phyloP scores from a whole-genome alignment of 1,140 invertebrate species.

The Phocides pigmalion region DNA sequence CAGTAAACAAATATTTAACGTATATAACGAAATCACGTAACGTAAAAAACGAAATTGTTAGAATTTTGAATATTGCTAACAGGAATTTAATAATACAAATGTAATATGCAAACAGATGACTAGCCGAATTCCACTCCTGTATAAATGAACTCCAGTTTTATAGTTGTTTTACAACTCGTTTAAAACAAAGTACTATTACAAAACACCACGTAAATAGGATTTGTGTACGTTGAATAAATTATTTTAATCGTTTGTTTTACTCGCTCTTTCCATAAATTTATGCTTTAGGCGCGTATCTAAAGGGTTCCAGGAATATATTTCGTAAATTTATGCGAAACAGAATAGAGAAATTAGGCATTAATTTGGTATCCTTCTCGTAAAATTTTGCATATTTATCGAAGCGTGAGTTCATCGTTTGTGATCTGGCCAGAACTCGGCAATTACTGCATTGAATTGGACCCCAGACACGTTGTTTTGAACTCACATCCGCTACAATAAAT shows the following conservation, averaged over 20 bases:
- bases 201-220: constrained; percentile 40
- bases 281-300: constrained; percentile 46
- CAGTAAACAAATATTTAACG: too few species aligned
- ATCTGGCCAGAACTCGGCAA: constrained; percentile 40
- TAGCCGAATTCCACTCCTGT: background rate
- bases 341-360: constrained; percentile 66
- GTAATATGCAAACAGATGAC: too few species aligned
- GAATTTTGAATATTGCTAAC: too few species aligned
- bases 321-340: constrained; percentile 58
- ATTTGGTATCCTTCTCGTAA: constrained; percentile 59
- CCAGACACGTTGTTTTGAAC: background rate
- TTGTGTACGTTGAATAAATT: constrained; percentile 41
- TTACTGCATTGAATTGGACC: constrained; percentile 7
- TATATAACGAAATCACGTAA: too few species aligned
- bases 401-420: constrained; percentile 59
- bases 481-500: background rate
- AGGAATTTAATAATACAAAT: too few species aligned
- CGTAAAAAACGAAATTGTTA: too few species aligned
- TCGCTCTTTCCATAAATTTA: constrained; percentile 49
- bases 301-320: constrained; percentile 63
- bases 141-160: background rate
- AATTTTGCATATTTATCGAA: constrained; percentile 72
- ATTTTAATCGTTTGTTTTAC: constrained; percentile 52
- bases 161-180: background rate
- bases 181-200: constrained; percentile 8